Base-by-base conservation (phyloP, 64 coral and sea anemone genomes). In the Pocillopora damicornis region DNA sequence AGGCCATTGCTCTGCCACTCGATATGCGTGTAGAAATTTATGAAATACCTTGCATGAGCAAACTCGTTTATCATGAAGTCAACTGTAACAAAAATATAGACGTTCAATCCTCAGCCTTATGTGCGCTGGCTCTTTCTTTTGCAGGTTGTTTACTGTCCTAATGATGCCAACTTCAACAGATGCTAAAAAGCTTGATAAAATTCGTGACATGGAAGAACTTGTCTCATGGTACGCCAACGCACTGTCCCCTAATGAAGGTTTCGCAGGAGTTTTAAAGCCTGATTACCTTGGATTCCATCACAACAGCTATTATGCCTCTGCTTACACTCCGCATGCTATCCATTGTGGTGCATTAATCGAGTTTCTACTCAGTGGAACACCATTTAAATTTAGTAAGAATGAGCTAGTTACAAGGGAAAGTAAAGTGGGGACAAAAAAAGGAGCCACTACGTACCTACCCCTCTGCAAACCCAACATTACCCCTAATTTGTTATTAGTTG, bases 221-320 rank as follows among this genome's bases (percentile, higher is more conserved):
- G 25, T 4, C 9, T n/a, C 77, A 23, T 81, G 88, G 88, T 89
- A 57, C 77, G 73, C 45, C 77, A 89, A 89, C 22, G 57, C 30
- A 11, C 4, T 89, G 22, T 26, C 61, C 0, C 38, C 79, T 13
- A 89, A 74, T 35, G 71, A 82, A 30, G 88, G 77, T 5, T 35
- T 89, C 5, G 66, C 17, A 35, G 76, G 78, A 15, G 56, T 77
- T 17, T 71, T 81, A 57, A 89, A 88, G 64, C 59, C 76, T 15
- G 87, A 79, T 37, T 79, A 56, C 25, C 26, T 60, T 0, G 5
- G 20, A 25, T 30, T 30, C 30, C 30, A 30, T 30, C 30, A 30
- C 30, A 30, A 30, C 30, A 30, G 30, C 30, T 30, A 75, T 75
- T 87, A 87, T 58, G 85, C 68, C 25, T 25, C 69, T 16, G 71